phyloP scores from a whole-genome alignment of 2,113 vertebrate genomes.

The Syngnathus scovelli region DNA sequence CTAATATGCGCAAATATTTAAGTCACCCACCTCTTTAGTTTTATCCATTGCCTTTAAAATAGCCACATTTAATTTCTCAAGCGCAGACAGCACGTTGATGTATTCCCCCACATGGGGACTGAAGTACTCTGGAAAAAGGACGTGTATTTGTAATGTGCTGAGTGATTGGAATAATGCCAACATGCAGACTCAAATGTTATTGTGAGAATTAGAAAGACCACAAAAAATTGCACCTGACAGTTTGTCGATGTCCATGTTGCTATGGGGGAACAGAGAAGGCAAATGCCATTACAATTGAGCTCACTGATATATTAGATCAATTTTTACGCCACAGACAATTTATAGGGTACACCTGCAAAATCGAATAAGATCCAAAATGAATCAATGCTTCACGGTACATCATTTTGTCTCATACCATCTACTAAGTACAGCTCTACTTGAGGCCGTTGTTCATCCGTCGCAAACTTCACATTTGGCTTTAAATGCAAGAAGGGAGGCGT shows the following conservation, averaged over 20 bases:
- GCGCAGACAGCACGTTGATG: conserved; percentile 82
- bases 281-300: neutral
- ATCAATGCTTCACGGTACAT: neutral
- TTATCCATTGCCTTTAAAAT: conserved; percentile 94
- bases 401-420: neutral
- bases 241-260: conserved; percentile 65
- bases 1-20: neutral
- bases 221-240: conserved; percentile 52
- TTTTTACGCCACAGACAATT: neutral
- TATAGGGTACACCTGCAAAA: neutral
- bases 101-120: conserved; percentile 87
- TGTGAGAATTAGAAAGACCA: neutral
- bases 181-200: neutral
- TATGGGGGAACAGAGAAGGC: conserved; percentile 18
- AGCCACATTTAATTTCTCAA: conserved; percentile 86
- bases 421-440: neutral
- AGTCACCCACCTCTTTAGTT: conserved; percentile 82
- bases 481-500: conserved; percentile 14
- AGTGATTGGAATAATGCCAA: neutral
- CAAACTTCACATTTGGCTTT: conserved; percentile 8
- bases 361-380: no score
- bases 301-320: neutral
- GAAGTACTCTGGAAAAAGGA: conserved; percentile 80
- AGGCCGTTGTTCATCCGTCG: conserved; percentile 8
- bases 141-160: neutral